Evolutionary conservation across 2,888 invertebrate species (phyloP).

Genomic region (Charanyca ferruginea): DNA sequence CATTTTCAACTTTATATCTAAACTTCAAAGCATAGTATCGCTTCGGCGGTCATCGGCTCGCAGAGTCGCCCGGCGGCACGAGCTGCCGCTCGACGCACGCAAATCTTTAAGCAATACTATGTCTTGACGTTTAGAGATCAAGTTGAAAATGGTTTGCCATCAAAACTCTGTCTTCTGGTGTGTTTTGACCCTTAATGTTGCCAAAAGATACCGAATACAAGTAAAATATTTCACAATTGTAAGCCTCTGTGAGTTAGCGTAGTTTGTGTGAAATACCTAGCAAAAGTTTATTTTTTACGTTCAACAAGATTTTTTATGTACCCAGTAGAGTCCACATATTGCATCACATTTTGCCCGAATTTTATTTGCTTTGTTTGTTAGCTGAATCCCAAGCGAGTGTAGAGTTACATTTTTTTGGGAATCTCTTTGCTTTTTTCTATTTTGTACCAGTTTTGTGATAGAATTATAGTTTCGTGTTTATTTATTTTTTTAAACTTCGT

Average conservation of each 20-base stretch:
- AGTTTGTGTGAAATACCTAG: conserved; percentile 6
- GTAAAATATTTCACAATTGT: not conserved
- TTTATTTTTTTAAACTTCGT: conserved; percentile 5
- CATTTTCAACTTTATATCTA: too few species aligned
- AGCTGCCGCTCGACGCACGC: too few species aligned
- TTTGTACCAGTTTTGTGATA: conserved; percentile 29
- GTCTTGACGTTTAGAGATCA: too few species aligned
- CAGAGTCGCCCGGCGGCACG: too few species aligned
- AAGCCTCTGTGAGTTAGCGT: not conserved
- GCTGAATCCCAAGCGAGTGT: conserved; percentile 35
- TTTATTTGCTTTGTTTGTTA: conserved; percentile 39
- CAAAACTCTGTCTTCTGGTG: too few species aligned
- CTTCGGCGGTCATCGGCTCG: too few species aligned
- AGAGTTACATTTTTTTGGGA: conserved; percentile 24
- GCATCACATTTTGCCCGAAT: conserved; percentile 31
- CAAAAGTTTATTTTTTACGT: conserved; percentile 15
- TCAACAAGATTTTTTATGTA: conserved; percentile 13
- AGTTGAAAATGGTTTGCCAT: too few species aligned
- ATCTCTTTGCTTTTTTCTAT: conserved; percentile 12
- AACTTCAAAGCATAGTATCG: too few species aligned
- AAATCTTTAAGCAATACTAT: too few species aligned
- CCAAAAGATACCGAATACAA: too few species aligned
- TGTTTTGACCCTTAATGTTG: too few species aligned
- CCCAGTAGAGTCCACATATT: conserved; percentile 15
- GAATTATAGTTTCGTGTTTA: conserved; percentile 11